Evolutionary conservation across 2,113 vertebrate genomes (phyloP), one percentile per base, ranked within the genome.

Genomic region (Gobio gobio): DNA sequence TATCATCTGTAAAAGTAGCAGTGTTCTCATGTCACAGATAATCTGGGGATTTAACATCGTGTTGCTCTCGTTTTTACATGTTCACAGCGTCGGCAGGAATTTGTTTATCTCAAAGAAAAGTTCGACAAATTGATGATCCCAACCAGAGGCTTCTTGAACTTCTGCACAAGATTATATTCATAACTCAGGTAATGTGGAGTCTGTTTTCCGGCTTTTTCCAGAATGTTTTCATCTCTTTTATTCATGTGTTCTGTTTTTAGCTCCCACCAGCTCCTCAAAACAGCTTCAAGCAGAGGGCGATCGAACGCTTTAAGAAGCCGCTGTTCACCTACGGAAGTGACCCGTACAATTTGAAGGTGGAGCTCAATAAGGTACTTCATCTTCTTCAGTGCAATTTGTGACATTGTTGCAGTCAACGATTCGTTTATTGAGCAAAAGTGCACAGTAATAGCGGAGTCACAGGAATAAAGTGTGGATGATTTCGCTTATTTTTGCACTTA

Each of bases 101-200:
- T 86, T 95, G 94, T 54, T 95, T 97, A n/a, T 97, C 97, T 56
- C 96, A 97, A 87, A 95, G 94, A 89, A 98, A 96, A 88, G 94
- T 98, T 29, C 89, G 90, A 16, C 95, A 97, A 93, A 97, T 98
- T 78, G 94, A 95, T 33, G 98, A 98, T 89, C 97, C 97, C 40
- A 93, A 97, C 88, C 96, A 97, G 90, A 95, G 94, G 91, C 95
- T 98, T 84, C 93, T 98, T 54, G 88, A 94, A 87, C 96, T 97
- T 90, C 94, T 98, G 85, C 97, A 99, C 91, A 98, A 97, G 93
- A 94, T 99, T 85, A 93, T 98, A 88, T 97, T 95, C 86, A 95
- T 98, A 91, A 95, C 95, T 63, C 96, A 97, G 93, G 96, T 97
- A 86, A n/a, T 24, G 16, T 1, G 8, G 45, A 33, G 51, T 5